Percentiles rank a stretch among this genome's conserved stretches.
Evolutionary conservation across 2,113 vertebrate genomes (phyloP).

Genomic region (Heterocephalus glaber): DNA sequence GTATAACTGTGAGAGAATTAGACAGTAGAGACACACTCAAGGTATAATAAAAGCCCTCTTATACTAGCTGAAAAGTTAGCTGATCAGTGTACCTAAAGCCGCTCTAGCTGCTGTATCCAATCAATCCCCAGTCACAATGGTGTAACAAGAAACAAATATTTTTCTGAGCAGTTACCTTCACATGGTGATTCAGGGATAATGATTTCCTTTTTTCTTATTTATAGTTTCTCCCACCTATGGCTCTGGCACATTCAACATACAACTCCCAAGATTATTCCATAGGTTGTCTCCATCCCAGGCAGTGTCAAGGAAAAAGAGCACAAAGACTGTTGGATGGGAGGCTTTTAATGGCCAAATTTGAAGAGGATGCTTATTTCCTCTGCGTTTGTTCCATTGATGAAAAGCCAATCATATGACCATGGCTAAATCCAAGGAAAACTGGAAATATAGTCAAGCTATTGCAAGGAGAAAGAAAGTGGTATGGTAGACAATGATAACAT

Average conservation of each 20-base stretch:
- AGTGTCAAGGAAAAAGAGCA: background rate
- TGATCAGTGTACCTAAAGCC: background rate
- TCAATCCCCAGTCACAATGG: background rate
- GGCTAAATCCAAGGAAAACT: conserved; percentile 6
- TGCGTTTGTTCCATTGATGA: background rate
- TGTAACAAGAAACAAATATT: background rate
- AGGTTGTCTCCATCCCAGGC: background rate
- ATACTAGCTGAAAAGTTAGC: background rate
- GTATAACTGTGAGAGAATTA: background rate
- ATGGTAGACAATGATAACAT: background rate
- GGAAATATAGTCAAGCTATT: background rate
- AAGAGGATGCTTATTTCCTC: background rate
- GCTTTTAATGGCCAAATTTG: background rate
- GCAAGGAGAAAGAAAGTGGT: background rate
- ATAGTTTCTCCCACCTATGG: background rate
- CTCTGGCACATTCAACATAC: background rate
- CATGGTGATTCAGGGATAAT: background rate
- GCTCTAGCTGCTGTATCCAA: background rate
- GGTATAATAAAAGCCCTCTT: background rate
- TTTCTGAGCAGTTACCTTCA: background rate
- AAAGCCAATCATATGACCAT: background rate
- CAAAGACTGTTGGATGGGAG: background rate
- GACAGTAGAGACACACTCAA: background rate
- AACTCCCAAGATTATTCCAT: background rate
- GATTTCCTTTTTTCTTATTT: background rate